Base-by-base conservation (phyloP, 2,888 invertebrate genomes). In the Elaeidobius kamerunicus region DNA sequence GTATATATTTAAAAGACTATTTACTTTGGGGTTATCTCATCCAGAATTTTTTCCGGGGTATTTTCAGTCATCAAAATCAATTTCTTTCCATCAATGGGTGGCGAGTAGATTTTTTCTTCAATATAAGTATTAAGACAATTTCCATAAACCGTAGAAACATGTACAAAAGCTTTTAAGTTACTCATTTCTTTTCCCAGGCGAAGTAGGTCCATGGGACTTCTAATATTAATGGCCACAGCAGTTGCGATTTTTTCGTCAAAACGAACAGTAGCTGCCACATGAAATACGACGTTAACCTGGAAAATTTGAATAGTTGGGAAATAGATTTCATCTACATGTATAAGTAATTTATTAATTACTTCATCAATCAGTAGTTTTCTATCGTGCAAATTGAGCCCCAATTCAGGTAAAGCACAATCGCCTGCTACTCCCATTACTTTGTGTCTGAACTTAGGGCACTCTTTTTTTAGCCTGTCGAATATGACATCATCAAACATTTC, bases 241-340 rank as follows among this genome's bases (percentile, higher is more conserved):
- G 81, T 71, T 73, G 83, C 83, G 11, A 90, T 74, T 57, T 83
- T 83, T 68, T 90, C 89, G 68, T 88, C 86, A 67, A 90, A 90
- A 46, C 77, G 69, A 1, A 80, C 78, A 1, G 80, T 81, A 0
- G 80, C 81, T 1, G 80, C 81, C 49, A 78, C 76, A 60, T 81
- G 80, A 60, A 80, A 80, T 2, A 81, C 76, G 40, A 81, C 71
- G 47, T 73, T 67, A 2, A 70, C 65, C 72, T 73, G 49, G 18
- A 61, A 62, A n/a, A n/a, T n/a, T n/a, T n/a, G n/a, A n/a, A n/a
- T n/a, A n/a, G n/a, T n/a, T n/a, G n/a, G n/a, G n/a, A n/a, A n/a
- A n/a, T n/a, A n/a, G n/a, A n/a, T n/a, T n/a, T n/a, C n/a, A n/a
- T n/a, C n/a, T n/a, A n/a, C n/a, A n/a, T n/a, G n/a, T n/a, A n/a